phyloP scores from a whole-genome alignment of 1,140 invertebrate genomes.

The Formica exsecta region DNA sequence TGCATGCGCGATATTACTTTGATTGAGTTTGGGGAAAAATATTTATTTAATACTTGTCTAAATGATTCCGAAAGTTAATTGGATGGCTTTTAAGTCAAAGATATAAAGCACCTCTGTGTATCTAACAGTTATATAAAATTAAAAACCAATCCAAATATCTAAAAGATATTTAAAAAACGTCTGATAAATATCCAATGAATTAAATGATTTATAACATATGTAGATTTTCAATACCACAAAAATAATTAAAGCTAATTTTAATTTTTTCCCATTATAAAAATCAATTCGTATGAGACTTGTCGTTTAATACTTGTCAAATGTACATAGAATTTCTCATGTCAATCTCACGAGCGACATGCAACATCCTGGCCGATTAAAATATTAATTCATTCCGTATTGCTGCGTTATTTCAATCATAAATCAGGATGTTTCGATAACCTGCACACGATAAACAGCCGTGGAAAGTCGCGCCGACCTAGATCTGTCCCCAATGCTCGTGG shows the following conservation, averaged over 20 bases:
- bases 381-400: constrained; percentile 38
- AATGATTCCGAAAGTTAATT: constrained; percentile 23
- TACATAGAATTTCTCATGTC: not conserved
- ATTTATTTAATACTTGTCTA: constrained; percentile 2
- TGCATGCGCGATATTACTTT: constrained; percentile 26
- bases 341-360: constrained; percentile 4
- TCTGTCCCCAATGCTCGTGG: constrained; percentile 26
- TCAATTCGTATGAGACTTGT: not conserved
- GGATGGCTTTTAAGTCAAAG: constrained; percentile 10
- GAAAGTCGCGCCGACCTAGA: constrained; percentile 64
- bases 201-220: not conserved
- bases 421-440: constrained; percentile 40
- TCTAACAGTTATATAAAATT: not conserved
- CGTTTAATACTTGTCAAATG: not conserved
- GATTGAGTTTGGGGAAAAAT: not conserved
- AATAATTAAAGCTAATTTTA: not conserved
- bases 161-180: not conserved
- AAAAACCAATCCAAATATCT: not conserved
- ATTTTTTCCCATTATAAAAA: not conserved
- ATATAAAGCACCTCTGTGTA: not conserved
- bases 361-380: constrained; percentile 37
- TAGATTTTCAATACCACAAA: not conserved
- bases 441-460: constrained; percentile 20
- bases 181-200: not conserved
- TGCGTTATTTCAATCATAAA: constrained; percentile 49